Evolutionary conservation across 1,140 invertebrate species (phyloP).

Genomic region (Chironomus striatipennis): DNA sequence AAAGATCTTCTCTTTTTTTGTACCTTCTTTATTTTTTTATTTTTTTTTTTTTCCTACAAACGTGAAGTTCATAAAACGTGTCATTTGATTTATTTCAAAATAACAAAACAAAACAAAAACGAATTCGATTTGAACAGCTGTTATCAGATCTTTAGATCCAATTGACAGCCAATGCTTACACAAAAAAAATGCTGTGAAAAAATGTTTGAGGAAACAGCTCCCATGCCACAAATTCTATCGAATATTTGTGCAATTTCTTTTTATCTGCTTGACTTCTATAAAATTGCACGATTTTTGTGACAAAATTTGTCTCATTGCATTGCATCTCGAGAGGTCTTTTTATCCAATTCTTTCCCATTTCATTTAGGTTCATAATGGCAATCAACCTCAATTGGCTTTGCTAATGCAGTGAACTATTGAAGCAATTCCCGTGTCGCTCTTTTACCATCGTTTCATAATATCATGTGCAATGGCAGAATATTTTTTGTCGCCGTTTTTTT

Average conservation of each 20-base stretch:
- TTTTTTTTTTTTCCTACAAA: no score
- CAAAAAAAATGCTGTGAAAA: not conserved
- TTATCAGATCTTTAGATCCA: not conserved
- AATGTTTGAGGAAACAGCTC: not conserved
- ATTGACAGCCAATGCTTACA: not conserved
- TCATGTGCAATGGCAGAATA: constrained; percentile 1
- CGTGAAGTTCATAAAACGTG: constrained; percentile 2
- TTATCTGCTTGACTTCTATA: not conserved
- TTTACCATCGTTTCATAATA: not conserved
- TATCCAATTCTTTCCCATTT: no score
- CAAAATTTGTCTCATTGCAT: not conserved
- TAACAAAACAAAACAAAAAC: not conserved
- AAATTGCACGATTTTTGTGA: constrained; percentile 3
- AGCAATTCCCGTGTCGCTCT: constrained; percentile 1
- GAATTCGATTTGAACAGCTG: no score
- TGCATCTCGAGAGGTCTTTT: not conserved
- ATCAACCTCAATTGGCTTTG: not conserved
- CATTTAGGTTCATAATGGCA: not conserved
- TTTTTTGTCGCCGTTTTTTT: not conserved
- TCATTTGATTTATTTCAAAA: constrained; percentile 3
- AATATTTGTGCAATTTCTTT: not conserved
- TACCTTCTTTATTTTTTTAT: no score
- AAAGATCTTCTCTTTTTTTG: no score
- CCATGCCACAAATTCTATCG: not conserved
- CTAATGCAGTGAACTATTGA: not conserved